Conservation (phyloP, 2,888 invertebrate genomes). For the Hermaeophaga mercurialis region DNA sequence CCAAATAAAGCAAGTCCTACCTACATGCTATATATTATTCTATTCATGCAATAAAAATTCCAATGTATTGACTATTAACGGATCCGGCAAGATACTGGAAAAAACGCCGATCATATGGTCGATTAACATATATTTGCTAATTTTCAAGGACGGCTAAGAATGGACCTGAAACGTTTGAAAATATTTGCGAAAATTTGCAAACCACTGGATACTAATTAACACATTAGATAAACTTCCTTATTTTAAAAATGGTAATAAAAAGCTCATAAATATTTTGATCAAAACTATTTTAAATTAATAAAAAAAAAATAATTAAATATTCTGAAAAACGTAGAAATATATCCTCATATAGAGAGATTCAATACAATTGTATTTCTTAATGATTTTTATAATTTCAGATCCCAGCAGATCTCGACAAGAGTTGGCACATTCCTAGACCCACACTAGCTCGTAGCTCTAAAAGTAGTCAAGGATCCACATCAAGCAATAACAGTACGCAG, state of each 20-base stretch:
- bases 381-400: conserved; percentile 50
- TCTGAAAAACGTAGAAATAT: too few relatives aligned
- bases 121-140: not conserved
- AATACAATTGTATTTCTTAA: not conserved
- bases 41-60: conserved; percentile 12
- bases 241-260: too few relatives aligned
- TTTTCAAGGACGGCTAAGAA: not conserved
- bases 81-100: conserved; percentile 3
- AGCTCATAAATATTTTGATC: too few relatives aligned
- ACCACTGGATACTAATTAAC: too few relatives aligned
- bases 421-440: conserved; percentile 86
- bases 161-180: not conserved
- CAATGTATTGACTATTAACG: not conserved
- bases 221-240: too few relatives aligned
- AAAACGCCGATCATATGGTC: conserved; percentile 6
- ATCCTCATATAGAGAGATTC: not conserved
- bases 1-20: not conserved
- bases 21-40: too few relatives aligned
- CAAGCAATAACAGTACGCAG: conserved; percentile 79
- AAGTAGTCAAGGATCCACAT: conserved; percentile 72
- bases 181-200: not conserved
- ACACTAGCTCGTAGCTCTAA: conserved; percentile 70
- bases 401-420: conserved; percentile 56
- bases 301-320: too few relatives aligned
- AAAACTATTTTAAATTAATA: too few relatives aligned